These are phyloP conservation scores for Agriopis aurantiaria DNA, from an alignment of 2,888 invertebrate species.

Conservation along the genomic window DNA sequence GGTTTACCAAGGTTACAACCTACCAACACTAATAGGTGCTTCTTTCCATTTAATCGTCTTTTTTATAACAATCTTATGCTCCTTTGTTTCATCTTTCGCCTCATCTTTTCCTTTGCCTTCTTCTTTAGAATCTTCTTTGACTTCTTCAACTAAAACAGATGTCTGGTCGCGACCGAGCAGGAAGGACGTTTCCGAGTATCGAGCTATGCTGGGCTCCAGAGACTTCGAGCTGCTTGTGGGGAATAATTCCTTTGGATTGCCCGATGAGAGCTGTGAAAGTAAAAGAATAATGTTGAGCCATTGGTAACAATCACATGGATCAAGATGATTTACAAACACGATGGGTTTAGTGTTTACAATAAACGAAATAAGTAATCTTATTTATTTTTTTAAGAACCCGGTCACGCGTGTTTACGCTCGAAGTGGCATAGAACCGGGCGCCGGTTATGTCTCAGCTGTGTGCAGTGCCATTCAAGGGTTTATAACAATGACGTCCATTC, in stretches of 20 bases:
- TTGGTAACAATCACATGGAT: too few relatives aligned
- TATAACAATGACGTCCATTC: too few relatives aligned
- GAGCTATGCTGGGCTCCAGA: conserved; percentile 93
- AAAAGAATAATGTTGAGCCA: neutral
- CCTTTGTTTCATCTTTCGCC: conserved; percentile 18
- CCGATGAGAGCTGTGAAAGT: conserved; percentile 75
- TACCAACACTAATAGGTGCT: conserved; percentile 90
- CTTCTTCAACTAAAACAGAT: conserved; percentile 93
- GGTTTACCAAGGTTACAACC: conserved; percentile 36
- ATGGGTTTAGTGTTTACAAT: too few relatives aligned
- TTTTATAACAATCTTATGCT: conserved; percentile 87
- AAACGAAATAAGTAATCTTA: too few relatives aligned
- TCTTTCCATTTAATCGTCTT: conserved; percentile 93
- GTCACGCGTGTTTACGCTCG: too few relatives aligned
- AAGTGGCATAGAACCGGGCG: too few relatives aligned
- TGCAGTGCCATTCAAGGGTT: too few relatives aligned
- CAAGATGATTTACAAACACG: too few relatives aligned
- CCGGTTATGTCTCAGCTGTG: too few relatives aligned
- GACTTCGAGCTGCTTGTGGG: conserved; percentile 92
- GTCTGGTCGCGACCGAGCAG: conserved; percentile 95
- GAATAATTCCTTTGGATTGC: conserved; percentile 93
- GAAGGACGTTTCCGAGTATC: conserved; percentile 91
- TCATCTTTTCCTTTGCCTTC: conserved; percentile 14
- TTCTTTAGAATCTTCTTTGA: conserved; percentile 47
- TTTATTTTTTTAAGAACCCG: too few relatives aligned